Base-by-base conservation (phyloP, 2,888 invertebrate genomes). In the Lydus trimaculatus region DNA sequence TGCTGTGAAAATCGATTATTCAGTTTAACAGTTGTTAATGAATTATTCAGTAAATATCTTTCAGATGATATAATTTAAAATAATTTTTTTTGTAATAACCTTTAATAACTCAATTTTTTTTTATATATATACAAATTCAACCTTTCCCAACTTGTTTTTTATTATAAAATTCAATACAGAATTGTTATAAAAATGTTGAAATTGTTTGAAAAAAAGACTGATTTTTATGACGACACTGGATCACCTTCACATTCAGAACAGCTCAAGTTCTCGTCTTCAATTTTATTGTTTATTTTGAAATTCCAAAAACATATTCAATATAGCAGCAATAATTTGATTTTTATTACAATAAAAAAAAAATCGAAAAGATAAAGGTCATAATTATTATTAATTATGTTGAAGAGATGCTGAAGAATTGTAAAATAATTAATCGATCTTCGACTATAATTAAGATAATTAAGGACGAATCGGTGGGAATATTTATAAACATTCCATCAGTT, bases 171-270 rank as follows among this genome's bases (percentile, higher is more conserved):
- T 1, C 5, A 28, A 31, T 28, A 31, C 9, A 17, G n/a, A 63
- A 13, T 13, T 31, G 20, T 20, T 61, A 36, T 28, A 61, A 61
- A 17, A 61, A 36, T 33, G 39, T n/a, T 39, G 36, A 25, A 17
- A 63, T 36, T 25, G 28, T 52, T 52, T 25, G 17, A 33, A 56
- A 52, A 43, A 23, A 52, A 3, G 36, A 31, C 56, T 56, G 31
- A 28, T 56, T 66, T 63, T n/a, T 11, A 23, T 36, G 67, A 67
- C 25, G 67, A 67, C 39, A 67, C 67, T 43, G 36, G 67, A 62
- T 67, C 31, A 25, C 67, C 67, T 67, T 67, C 67, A 67, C 67
- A 63, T 67, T 67, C 33, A 61, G 25, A 48, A 48, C 48, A 13
- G 52, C 23, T 52, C 52, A 52, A 52, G 52, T 52, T 52, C 52